Conservation (phyloP, 2,113 vertebrate species). For the Pangasianodon gigas region DNA sequence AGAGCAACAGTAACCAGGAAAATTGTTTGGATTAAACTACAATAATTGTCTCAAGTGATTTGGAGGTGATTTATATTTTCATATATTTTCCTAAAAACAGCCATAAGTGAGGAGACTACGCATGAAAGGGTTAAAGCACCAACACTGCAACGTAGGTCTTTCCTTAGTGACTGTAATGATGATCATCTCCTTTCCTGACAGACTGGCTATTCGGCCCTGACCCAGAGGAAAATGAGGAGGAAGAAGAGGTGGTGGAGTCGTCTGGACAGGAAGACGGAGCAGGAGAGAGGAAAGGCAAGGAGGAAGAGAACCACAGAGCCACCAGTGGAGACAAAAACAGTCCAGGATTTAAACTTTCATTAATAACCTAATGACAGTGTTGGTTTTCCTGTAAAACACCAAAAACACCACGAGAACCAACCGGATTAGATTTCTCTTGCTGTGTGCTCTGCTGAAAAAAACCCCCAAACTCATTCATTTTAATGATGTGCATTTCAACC, state of each 20-base stretch:
- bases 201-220: conserved; percentile 20
- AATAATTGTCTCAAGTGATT: neutral
- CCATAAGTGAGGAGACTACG: neutral
- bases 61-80: neutral
- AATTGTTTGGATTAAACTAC: neutral
- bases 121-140: neutral
- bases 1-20: neutral
- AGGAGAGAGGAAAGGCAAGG: neutral
- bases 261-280: neutral
- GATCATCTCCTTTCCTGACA: conserved; percentile 2
- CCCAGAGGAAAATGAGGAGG: conserved; percentile 21
- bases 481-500: too few species aligned
- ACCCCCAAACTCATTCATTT: neutral
- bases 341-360: neutral
- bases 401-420: neutral
- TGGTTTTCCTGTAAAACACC: neutral
- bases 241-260: neutral
- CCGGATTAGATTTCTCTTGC: neutral
- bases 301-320: neutral
- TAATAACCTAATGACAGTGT: neutral
- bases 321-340: neutral
- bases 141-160: neutral
- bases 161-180: too few species aligned
- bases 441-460: too few species aligned
- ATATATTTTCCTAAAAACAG: neutral